phyloP scores from a whole-genome alignment of 2,113 vertebrate genomes.

The Corydoras sp. region DNA sequence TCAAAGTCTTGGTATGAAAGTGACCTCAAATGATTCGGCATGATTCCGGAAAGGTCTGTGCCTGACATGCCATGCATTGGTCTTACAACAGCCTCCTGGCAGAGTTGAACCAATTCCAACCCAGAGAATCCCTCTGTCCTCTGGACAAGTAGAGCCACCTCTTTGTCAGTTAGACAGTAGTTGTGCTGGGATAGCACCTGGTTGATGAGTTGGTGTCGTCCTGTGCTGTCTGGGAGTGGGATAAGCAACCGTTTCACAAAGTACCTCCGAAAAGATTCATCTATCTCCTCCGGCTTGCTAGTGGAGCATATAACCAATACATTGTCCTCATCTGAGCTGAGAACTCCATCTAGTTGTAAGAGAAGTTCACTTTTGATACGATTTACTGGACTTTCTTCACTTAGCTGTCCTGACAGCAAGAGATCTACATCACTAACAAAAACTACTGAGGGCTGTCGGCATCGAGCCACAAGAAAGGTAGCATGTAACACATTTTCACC shows the following conservation, averaged over 20 bases:
- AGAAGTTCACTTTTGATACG: slow-evolving; percentile 93
- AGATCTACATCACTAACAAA: slow-evolving; percentile 96
- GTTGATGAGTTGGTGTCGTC: slow-evolving; percentile 98
- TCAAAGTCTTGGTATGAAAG: slow-evolving; percentile 99
- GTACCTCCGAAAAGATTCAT: slow-evolving; percentile 95
- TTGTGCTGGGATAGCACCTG: slow-evolving; percentile 98
- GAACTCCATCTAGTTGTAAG: slow-evolving; percentile 91
- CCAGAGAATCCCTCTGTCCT: slow-evolving; percentile 98
- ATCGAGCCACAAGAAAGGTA: slow-evolving; percentile 90
- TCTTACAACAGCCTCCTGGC: slow-evolving; percentile 92
- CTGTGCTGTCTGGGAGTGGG: slow-evolving; percentile 92
- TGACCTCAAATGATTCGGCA: slow-evolving; percentile 93
- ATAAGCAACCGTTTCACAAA: slow-evolving; percentile 97
- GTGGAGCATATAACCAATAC: slow-evolving; percentile 97
- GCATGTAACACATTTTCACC: slow-evolving; percentile 93
- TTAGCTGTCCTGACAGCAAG: slow-evolving; percentile 86
- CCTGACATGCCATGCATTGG: slow-evolving; percentile 87
- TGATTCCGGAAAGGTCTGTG: slow-evolving; percentile 86
- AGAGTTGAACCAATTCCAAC: slow-evolving; percentile 90
- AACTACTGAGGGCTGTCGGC: slow-evolving; percentile 93
- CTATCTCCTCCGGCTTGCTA: slow-evolving; percentile 97
- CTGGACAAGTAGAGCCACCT: slow-evolving; percentile 94
- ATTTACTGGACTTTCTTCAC: slow-evolving; percentile 88
- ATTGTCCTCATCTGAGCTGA: slow-evolving; percentile 91
- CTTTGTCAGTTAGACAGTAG: slow-evolving; percentile 99